phyloP scores from a whole-genome alignment of 1,140 invertebrate species.

The Dysdera silvatica region DNA sequence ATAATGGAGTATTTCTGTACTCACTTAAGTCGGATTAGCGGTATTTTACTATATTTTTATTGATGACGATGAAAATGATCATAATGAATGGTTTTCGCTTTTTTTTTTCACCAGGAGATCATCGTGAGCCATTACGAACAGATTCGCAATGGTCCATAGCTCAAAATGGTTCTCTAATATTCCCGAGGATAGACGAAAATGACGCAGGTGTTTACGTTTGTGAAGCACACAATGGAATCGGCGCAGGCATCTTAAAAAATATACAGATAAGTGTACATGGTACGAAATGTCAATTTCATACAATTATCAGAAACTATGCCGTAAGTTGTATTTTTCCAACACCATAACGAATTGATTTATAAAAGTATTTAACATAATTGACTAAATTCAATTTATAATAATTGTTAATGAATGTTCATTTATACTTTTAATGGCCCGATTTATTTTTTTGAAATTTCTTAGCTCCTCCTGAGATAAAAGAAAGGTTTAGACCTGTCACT shows the following conservation, averaged over 20 bases:
- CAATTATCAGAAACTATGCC: neutral
- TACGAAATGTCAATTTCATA: conserved; percentile 31
- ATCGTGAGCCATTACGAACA: conserved; percentile 6
- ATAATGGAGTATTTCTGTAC: too few relatives aligned
- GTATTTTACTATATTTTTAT: too few relatives aligned
- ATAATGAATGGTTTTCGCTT: too few relatives aligned
- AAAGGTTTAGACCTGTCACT: conserved; percentile 82
- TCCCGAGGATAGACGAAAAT: conserved; percentile 34
- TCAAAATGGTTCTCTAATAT: conserved; percentile 38
- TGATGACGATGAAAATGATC: too few relatives aligned
- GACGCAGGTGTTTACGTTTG: conserved; percentile 47
- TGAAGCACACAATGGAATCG: conserved; percentile 44
- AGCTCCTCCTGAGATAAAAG: conserved; percentile 91
- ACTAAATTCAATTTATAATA: too few relatives aligned
- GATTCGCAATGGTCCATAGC: conserved; percentile 31
- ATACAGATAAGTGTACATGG: conserved; percentile 43
- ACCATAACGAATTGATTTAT: too few relatives aligned
- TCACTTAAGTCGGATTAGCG: too few relatives aligned
- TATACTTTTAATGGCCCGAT: neutral
- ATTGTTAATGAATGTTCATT: neutral
- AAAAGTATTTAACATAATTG: too few relatives aligned
- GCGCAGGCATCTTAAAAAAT: conserved; percentile 43
- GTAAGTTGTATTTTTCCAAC: neutral
- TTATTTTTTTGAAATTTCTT: conserved; percentile 2
- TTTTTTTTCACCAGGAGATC: neutral